These are phyloP conservation scores for Chelonus insularis DNA, from an alignment of 1,140 invertebrate species.

Conservation along the genomic window DNA sequence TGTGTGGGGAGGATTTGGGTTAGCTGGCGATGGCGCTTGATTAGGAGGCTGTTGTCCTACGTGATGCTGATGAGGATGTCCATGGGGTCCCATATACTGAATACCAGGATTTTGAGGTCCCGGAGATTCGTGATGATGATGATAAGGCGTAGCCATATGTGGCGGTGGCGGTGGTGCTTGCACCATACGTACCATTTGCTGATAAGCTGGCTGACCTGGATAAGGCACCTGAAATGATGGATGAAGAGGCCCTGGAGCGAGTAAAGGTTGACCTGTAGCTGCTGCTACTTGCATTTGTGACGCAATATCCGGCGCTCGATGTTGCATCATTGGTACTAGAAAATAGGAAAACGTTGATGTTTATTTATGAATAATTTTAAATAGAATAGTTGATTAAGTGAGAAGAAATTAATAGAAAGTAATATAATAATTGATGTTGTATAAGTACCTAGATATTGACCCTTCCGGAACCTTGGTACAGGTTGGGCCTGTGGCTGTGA, in stretches of 20 bases:
- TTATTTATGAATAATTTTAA: not conserved
- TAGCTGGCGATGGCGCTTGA: slow-evolving; percentile 67
- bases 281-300: slow-evolving; percentile 74
- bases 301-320: slow-evolving; percentile 66
- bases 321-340: slow-evolving; percentile 65
- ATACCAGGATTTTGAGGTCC: slow-evolving; percentile 60
- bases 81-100: slow-evolving; percentile 66
- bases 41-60: slow-evolving; percentile 63
- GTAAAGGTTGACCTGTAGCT: slow-evolving; percentile 81
- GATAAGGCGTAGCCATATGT: slow-evolving; percentile 66
- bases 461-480: slow-evolving; percentile 58
- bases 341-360: slow-evolving; percentile 1
- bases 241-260: slow-evolving; percentile 73
- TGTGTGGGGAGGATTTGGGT: slow-evolving; percentile 64
- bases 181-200: slow-evolving; percentile 59
- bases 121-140: slow-evolving; percentile 63
- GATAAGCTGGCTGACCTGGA: slow-evolving; percentile 60
- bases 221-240: slow-evolving; percentile 68
- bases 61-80: slow-evolving; percentile 54
- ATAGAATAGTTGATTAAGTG: not conserved
- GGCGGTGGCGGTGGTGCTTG: slow-evolving; percentile 55
- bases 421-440: slow-evolving; percentile 13
- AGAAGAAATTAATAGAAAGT: not conserved
- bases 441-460: slow-evolving; percentile 48
- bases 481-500: slow-evolving; percentile 58